Evolutionary conservation across 2,797 vertebrate genomes (phyloP), one percentile per base, ranked within the genome.

Genomic region (Chiroxiphia lanceolata): DNA sequence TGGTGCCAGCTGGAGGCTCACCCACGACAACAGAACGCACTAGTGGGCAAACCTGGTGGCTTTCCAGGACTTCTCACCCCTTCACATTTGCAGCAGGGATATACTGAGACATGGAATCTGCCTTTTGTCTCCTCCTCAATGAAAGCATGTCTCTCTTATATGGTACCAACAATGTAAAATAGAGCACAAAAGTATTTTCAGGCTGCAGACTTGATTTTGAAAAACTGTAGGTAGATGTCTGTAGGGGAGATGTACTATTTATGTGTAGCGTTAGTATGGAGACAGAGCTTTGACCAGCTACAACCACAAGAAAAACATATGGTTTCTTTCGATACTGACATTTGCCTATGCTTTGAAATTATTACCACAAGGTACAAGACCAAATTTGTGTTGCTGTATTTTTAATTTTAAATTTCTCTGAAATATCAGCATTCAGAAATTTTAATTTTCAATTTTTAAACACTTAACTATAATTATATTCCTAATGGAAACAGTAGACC

Each of bases 1-100:
- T 3, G 1, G 26, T 63, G 31, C 18, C 74, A 81, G 53, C 5
- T 56, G n/a, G 6, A 61, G 53, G 72, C 29, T 48, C 6, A 31
- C 3, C 5, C 18, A 29, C 0, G 0, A 23, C 15, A 87, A 79
- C 0, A 57, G 15, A 53, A 77, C 0, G 2, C 40, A 67, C 11
- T 61, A 48, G 26, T 18, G 34, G 48, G 67, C 38, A 89, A 60
- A 69, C 47, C 4, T 80, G 51, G 47, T 45, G 16, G 44, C 31
- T 57, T 65, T 67, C 40, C 26, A 70, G 14, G 34, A 65, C 18
- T 78, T 67, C 44, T 71, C 36, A 67, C 6, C 31, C 26, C n/a
- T 57, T 74, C 48, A n/a, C 36, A 70, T 60, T 21, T 57, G 17
- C 36, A 64, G 19, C 3, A 60, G 10, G 12, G 34, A 57, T 34